phyloP scores from a whole-genome alignment of 1,140 invertebrate species.

The Probaryconus sp. region DNA sequence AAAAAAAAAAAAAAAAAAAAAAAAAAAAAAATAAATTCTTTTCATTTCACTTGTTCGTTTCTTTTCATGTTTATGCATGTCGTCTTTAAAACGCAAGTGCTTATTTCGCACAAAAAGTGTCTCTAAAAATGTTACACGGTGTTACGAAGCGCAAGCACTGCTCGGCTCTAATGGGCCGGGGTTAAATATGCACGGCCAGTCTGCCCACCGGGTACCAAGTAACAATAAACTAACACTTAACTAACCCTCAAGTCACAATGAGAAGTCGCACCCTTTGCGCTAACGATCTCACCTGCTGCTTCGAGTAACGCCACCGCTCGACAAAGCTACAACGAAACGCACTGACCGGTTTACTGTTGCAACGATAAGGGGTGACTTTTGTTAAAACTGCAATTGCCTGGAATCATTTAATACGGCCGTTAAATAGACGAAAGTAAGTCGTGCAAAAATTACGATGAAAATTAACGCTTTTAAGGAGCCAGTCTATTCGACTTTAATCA shows the following conservation, averaged over 20 bases:
- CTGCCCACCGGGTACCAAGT: slow-evolving; percentile 75
- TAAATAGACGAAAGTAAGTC: too few species aligned
- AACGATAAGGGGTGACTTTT: slow-evolving; percentile 31
- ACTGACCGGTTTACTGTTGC: slow-evolving; percentile 37
- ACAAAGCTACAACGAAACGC: slow-evolving; percentile 19
- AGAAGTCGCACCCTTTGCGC: slow-evolving; percentile 72
- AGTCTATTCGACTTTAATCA: too few species aligned
- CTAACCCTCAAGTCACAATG: slow-evolving; percentile 71
- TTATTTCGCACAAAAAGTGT: slow-evolving; percentile 30
- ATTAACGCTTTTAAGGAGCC: too few species aligned
- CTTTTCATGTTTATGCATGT: slow-evolving; percentile 21
- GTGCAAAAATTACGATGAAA: too few species aligned
- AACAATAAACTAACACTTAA: slow-evolving; percentile 78
- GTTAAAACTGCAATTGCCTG: slow-evolving; percentile 27
- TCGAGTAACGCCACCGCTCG: slow-evolving; percentile 22
- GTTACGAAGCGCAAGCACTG: slow-evolving; percentile 38
- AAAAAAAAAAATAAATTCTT: not conserved
- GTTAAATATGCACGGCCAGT: slow-evolving; percentile 72
- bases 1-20: slow-evolving; percentile 16
- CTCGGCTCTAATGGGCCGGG: slow-evolving; percentile 64
- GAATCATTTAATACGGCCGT: slow-evolving; percentile 10
- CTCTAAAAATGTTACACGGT: slow-evolving; percentile 27
- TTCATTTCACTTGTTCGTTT: not conserved
- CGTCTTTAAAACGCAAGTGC: slow-evolving; percentile 9
- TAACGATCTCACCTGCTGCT: slow-evolving; percentile 73